Conservation (phyloP, 2,113 vertebrate genomes). For the Calypte anna region DNA sequence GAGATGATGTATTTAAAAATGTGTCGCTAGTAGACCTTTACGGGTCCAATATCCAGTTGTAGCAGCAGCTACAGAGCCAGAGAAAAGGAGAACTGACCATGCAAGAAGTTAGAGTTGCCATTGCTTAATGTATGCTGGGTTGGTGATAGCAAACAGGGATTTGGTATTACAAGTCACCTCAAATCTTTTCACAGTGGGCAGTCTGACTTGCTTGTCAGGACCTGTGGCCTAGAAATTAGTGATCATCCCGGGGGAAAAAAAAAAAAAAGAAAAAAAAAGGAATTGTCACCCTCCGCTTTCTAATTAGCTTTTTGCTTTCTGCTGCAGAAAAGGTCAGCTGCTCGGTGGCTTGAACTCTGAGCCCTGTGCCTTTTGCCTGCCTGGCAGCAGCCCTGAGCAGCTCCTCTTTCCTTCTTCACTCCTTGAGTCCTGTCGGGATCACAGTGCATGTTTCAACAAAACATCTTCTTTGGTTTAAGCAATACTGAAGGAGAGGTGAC, state of each 20-base stretch:
- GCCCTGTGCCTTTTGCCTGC: background rate
- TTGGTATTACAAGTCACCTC: background rate
- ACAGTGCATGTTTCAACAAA: background rate
- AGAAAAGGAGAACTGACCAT: background rate
- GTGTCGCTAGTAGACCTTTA: background rate
- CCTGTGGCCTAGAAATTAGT: background rate
- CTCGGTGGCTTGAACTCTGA: fast-evolving
- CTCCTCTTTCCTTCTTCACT: background rate
- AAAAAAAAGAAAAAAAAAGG: background rate
- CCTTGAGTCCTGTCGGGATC: background rate
- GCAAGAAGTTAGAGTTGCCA: background rate
- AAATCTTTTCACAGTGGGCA: background rate
- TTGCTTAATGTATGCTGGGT: background rate
- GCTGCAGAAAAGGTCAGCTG: background rate
- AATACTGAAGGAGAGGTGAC: background rate
- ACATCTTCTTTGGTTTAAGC: background rate
- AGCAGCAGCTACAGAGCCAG: background rate
- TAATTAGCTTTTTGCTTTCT: background rate
- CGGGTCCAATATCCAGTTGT: background rate
- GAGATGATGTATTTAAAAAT: background rate
- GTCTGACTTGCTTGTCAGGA: background rate
- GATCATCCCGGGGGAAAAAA: too few species aligned
- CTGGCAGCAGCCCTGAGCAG: background rate
- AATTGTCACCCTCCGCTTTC: background rate
- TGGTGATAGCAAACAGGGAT: background rate